Percentiles rank a stretch among this genome's conserved stretches.
Conservation (phyloP, 2,113 vertebrate species). For the Tragelaphus scriptus region DNA sequence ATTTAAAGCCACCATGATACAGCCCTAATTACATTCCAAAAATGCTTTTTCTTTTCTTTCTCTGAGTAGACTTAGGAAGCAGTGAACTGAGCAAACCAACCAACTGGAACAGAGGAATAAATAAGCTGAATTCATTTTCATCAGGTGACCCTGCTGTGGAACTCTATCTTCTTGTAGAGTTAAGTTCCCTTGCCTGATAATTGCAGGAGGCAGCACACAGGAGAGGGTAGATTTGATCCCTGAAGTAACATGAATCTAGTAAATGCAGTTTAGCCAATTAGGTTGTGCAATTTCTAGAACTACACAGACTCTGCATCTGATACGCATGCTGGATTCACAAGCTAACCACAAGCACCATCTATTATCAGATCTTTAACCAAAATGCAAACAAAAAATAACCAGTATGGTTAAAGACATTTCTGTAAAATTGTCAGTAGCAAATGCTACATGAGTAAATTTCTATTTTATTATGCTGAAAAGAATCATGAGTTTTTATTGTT, state of each 20-base stretch:
- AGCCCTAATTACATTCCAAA: constrained; percentile 56
- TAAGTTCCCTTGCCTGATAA: constrained; percentile 68
- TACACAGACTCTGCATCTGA: constrained; percentile 34
- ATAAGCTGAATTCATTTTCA: constrained; percentile 72
- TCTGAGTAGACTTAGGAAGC: constrained; percentile 40
- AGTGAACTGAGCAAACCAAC: constrained; percentile 57
- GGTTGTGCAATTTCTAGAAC: constrained; percentile 45
- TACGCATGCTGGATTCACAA: constrained; percentile 37
- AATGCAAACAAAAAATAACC: constrained; percentile 48
- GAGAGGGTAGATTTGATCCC: constrained; percentile 66
- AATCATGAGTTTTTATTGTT: not conserved
- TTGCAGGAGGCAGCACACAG: constrained; percentile 13
- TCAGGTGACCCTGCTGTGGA: constrained; percentile 53
- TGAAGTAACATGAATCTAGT: constrained; percentile 44
- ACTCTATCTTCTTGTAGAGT: constrained; percentile 54
- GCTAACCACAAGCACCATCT: not conserved
- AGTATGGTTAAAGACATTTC: not conserved
- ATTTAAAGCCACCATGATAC: constrained; percentile 26
- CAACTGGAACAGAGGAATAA: constrained; percentile 67
- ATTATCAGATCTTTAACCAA: constrained; percentile 27
- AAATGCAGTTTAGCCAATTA: constrained; percentile 55
- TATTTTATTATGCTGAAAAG: not conserved
- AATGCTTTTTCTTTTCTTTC: constrained; percentile 34
- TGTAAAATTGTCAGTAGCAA: not conserved
- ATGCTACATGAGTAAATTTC: not conserved